These are phyloP conservation scores for Araneus ventricosus DNA, from an alignment of 1,140 invertebrate genomes.

Conservation along the genomic window DNA sequence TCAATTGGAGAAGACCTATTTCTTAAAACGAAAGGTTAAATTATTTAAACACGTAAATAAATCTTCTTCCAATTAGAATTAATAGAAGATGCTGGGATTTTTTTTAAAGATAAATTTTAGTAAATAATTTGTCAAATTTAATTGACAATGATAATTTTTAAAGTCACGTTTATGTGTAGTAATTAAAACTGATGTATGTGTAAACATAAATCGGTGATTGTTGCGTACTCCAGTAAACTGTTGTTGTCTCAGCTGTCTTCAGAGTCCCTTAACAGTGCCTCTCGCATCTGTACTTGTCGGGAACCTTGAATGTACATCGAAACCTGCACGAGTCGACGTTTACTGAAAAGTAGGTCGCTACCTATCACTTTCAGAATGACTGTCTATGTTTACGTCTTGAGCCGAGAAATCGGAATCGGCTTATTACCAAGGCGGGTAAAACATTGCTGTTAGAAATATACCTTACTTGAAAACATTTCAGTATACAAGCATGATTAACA, in stretches of 20 bases:
- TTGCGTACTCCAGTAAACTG: background rate
- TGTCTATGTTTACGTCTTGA: background rate
- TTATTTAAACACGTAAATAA: background rate
- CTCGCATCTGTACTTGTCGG: background rate
- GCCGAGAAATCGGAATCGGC: background rate
- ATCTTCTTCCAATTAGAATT: background rate
- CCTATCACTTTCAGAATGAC: background rate
- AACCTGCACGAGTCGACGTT: background rate
- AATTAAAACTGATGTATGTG: background rate
- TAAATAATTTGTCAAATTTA: background rate
- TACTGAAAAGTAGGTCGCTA: background rate
- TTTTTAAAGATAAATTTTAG: background rate
- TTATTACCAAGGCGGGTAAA: background rate
- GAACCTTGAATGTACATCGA: background rate
- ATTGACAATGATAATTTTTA: no score
- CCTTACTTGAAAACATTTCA: no score
- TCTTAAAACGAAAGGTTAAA: background rate
- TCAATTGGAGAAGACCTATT: no score
- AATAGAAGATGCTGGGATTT: background rate
- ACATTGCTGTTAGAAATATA: background rate
- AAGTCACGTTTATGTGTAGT: background rate
- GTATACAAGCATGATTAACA: no score
- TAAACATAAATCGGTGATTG: background rate
- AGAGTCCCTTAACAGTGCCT: background rate
- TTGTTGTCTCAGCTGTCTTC: background rate